Evolutionary conservation across 2,113 vertebrate species (phyloP).

Genomic region (Amblyopsis rosae): DNA sequence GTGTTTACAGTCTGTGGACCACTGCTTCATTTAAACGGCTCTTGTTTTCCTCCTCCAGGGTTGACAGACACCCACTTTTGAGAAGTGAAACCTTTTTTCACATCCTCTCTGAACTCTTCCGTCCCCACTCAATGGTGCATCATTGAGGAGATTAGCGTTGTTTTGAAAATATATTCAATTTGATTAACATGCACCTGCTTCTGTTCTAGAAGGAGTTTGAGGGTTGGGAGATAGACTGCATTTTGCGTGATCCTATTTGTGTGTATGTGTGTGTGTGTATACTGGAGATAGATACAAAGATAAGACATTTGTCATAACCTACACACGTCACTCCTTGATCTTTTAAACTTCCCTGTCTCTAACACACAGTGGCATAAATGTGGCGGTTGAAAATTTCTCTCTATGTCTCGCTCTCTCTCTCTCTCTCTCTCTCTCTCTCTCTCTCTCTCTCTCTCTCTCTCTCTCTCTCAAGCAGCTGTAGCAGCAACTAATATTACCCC

Average conservation of each 20-base stretch:
- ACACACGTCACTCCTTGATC: not conserved
- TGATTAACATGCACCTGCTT: constrained; percentile 8
- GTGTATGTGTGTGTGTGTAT: not conserved
- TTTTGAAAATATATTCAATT: constrained; percentile 35
- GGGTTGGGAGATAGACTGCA: constrained; percentile 13
- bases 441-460: no score
- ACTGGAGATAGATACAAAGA: not conserved
- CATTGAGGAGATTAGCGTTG: not conserved
- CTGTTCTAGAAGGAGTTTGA: constrained; percentile 17
- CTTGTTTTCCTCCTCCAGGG: constrained; percentile 26
- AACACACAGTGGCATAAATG: no score
- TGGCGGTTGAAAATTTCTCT: no score
- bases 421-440: no score
- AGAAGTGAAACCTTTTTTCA: constrained; percentile 59
- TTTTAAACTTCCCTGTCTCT: no score
- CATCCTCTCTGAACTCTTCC: constrained; percentile 17
- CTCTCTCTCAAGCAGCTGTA: no score
- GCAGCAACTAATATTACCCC: no score
- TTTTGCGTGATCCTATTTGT: not conserved
- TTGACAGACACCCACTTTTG: constrained; percentile 29
- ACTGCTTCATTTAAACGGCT: constrained; percentile 48
- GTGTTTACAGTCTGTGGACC: constrained; percentile 61
- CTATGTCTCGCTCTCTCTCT: no score
- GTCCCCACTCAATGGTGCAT: constrained; percentile 5
- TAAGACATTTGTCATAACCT: not conserved